Base-by-base conservation (phyloP, 2,113 vertebrate species). In the Phocoena phocoena region DNA sequence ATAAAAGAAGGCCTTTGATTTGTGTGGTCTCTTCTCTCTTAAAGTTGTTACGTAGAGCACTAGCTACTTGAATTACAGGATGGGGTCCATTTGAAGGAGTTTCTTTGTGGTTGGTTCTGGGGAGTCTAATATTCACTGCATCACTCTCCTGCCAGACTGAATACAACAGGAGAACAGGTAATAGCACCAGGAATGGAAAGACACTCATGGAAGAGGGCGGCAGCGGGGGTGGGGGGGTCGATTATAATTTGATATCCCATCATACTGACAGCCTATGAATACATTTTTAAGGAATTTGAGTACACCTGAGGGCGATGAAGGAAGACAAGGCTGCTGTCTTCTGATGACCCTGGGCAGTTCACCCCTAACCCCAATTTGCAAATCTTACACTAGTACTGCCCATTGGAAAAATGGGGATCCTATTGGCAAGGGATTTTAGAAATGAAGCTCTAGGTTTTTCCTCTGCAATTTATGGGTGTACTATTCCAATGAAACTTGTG, bases 221-320 rank as follows among this genome's bases (percentile, higher is more conserved):
- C 5, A 14, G 14, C 13, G 1, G 50, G 50, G 10, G 50, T 0
- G 50, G 2, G 8, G n/a, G 14, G 44, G 1, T n/a, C 60, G 10
- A 2, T 38, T 65, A 36, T 31, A 12, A 6, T 21, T 33, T n/a
- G 25, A 23, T 7, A 28, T n/a, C 15, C 25, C 36, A n/a, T 90
- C 25, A 86, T 26, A 55, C 11, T 8, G 38, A 25, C 20, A 20
- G 11, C 20, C 44, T 84, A 60, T 20, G 25, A 33, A 9, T 84
- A 67, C 10, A 3, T 79, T 62, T 41, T 47, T 14, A 41, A 76
- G 13, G 38, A 60, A 15, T 13, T 4, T 67, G 50, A 60, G 13
- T 33, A 8, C 20, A 31, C 18, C 23, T 21, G 33, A 33, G 55
- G 36, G 62, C 38, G 33, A 17, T 1, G 8, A 67, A 38, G 33